Evolutionary conservation across 2,113 vertebrate genomes (phyloP), one percentile per base, ranked within the genome.

Genomic region (Platysternon megacephalum): DNA sequence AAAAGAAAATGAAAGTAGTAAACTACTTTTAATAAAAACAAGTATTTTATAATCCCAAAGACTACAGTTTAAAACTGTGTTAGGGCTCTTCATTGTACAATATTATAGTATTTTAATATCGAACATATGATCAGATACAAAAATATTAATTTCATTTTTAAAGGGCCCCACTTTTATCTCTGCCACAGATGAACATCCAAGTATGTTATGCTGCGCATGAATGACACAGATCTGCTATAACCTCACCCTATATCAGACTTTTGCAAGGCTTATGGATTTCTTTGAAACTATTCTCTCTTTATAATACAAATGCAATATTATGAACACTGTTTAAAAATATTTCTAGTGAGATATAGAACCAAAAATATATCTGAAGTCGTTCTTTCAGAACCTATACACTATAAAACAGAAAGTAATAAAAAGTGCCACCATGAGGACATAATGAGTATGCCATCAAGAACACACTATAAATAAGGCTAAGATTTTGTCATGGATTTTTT

Each of bases 401-500:
- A 52, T 16, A 52, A 74, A 95, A 61, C 1, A 29, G 48, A 90
- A 79, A 93, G 72, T 14, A 74, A 78, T 65, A 89, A n/a, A 79
- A 97, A 81, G 94, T 93, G 84, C 93, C 93, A 89, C 93, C 86
- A 94, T 83, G 82, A 86, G 90, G 78, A 84, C 76, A 95, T n/a
- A 26, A 72, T 49, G 61, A 95, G 82, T 29, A 87, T 13, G n/a
- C 2, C 11, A 3, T 0, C 8, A 46, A 84, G 78, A 86, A 46
- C 42, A 83, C 28, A 28, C 3, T 12, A 53, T 52, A 53, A 53
- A 53, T 22, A 22, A 53, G 52, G 8, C 21, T 53, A 53, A 53
- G 21, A 53, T 53, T 53, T 53, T 53, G 52, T 53, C 52, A 22
- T 53, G 52, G 21, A 22, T 53, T 22, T 53, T 53, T 53, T 53